These are phyloP conservation scores for Elanoides forficatus DNA, from an alignment of 2,113 vertebrate species.

Conservation along the genomic window DNA sequence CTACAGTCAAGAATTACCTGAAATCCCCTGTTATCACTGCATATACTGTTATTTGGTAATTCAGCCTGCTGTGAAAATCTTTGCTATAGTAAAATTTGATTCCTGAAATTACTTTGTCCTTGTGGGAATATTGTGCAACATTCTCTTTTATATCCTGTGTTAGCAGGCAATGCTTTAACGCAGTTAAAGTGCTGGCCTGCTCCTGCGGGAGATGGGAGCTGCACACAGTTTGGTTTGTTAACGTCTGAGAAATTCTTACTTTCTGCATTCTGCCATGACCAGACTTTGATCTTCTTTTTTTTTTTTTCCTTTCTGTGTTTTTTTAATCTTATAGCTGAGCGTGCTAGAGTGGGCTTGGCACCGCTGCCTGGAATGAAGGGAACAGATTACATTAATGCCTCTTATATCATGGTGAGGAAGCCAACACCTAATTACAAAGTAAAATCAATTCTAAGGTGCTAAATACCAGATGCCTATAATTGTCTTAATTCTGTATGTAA, in stretches of 20 bases:
- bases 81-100: constrained; percentile 51
- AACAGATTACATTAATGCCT: constrained; percentile 96
- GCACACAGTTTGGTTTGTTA: constrained; percentile 36
- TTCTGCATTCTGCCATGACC: constrained; percentile 29
- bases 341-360: constrained; percentile 88
- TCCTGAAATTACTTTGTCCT: constrained; percentile 50
- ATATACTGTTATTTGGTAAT: constrained; percentile 51
- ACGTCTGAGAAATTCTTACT: constrained; percentile 15
- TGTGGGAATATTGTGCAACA: constrained; percentile 33
- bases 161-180: constrained; percentile 32
- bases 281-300: constrained; percentile 3
- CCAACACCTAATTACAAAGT: constrained; percentile 64
- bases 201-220: constrained; percentile 42
- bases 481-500: constrained; percentile 54
- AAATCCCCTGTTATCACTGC: constrained; percentile 26
- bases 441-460: constrained; percentile 66
- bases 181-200: constrained; percentile 47
- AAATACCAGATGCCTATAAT: constrained; percentile 62
- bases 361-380: constrained; percentile 92
- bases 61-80: constrained; percentile 46
- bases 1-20: constrained; percentile 10
- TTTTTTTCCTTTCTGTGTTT: neutral
- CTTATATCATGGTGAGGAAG: constrained; percentile 94
- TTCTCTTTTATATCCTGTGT: constrained; percentile 53
- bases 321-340: constrained; percentile 79